Conservation (phyloP, 2,888 invertebrate genomes). For the Sceliomorpha sp. region DNA sequence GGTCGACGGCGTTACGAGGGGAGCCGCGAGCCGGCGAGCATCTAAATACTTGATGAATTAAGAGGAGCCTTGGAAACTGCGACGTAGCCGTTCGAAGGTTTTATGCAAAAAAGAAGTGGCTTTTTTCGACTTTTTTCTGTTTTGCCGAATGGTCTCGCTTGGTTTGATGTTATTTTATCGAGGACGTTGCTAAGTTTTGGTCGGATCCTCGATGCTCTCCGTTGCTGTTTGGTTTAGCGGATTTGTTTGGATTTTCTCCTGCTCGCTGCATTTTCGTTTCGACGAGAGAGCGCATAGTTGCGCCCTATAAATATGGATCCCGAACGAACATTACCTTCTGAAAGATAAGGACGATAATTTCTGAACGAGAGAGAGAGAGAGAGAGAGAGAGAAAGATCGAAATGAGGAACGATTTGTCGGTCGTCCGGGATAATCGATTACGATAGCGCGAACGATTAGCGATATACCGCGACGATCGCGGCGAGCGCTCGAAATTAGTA, state of each 20-base stretch:
- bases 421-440: too few species aligned
- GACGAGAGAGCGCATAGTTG: too few species aligned
- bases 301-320: slow-evolving; percentile 29
- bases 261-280: slow-evolving; percentile 33
- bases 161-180: slow-evolving; percentile 44
- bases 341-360: too few species aligned
- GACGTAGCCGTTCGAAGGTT: slow-evolving; percentile 15
- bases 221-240: slow-evolving; percentile 17
- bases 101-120: slow-evolving; percentile 16
- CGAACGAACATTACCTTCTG: too few species aligned
- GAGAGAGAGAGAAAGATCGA: too few species aligned
- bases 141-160: slow-evolving; percentile 21
- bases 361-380: too few species aligned
- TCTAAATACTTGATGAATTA: slow-evolving; percentile 30
- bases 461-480: too few species aligned
- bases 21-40: slow-evolving; percentile 20
- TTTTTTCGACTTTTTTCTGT: slow-evolving; percentile 34
- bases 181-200: slow-evolving; percentile 33
- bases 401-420: too few species aligned
- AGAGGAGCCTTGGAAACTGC: slow-evolving; percentile 16
- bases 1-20: slow-evolving; percentile 17
- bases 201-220: slow-evolving; percentile 37
- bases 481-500: too few species aligned
- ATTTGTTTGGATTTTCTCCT: slow-evolving; percentile 12
- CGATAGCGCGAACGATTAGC: too few species aligned